Evolutionary conservation across 1,140 invertebrate species (phyloP).

Genomic region (Semibalanus balanoides): DNA sequence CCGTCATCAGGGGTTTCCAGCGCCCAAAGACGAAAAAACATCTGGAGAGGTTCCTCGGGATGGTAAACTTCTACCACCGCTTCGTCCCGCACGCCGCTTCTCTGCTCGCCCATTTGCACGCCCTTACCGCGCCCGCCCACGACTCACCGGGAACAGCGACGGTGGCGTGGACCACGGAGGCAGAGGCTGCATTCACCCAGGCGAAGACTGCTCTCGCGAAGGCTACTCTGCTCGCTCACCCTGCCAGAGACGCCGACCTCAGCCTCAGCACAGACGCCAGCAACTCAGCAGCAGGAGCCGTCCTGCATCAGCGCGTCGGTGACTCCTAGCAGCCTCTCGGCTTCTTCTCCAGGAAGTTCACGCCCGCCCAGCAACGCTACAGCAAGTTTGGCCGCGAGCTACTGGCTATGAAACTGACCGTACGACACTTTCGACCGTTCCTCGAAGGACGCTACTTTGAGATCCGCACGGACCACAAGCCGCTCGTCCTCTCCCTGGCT

Average conservation of each 20-base stretch:
- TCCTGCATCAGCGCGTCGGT: constrained; percentile 13
- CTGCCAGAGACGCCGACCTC: neutral
- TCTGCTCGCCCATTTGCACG: constrained; percentile 11
- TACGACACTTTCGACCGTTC: constrained; percentile 23
- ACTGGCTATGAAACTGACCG: constrained; percentile 17
- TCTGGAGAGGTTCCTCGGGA: constrained; percentile 26
- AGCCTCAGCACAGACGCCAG: constrained; percentile 19
- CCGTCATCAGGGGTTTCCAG: constrained; percentile 27
- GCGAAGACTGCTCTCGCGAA: neutral
- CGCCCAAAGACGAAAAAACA: constrained; percentile 24
- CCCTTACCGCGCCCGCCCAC: constrained; percentile 6
- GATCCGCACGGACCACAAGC: constrained; percentile 25
- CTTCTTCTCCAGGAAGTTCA: constrained; percentile 17
- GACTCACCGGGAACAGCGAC: neutral
- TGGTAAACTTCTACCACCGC: constrained; percentile 30
- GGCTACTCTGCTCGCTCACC: neutral
- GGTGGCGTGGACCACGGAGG: neutral
- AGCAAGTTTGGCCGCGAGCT: constrained; percentile 20
- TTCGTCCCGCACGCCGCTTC: constrained; percentile 27
- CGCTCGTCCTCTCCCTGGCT: constrained; percentile 21
- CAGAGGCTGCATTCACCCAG: neutral
- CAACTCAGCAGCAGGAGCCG: constrained; percentile 15
- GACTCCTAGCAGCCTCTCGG: constrained; percentile 10
- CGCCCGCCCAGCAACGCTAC: constrained; percentile 14
- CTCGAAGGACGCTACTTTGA: constrained; percentile 24